Evolutionary conservation across 2,797 vertebrate species (phyloP).

Genomic region (Bucorvus abyssinicus): DNA sequence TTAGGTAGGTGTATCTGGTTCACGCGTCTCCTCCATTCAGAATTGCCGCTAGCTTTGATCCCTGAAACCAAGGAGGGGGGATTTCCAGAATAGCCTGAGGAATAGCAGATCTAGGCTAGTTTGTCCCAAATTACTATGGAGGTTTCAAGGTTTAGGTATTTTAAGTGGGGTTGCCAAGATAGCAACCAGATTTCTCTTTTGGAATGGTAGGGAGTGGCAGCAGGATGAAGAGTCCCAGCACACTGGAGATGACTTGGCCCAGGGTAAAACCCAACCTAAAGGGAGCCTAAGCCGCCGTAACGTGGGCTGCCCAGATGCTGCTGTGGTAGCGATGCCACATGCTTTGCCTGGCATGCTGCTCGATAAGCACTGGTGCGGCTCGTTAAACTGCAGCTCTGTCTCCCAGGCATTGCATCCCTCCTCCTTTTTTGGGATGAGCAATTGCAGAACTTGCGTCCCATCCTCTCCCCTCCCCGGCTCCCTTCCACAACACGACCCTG

Average conservation of each 20-base stretch:
- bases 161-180: not conserved
- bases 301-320: not conserved
- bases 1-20: not conserved
- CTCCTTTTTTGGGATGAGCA: not conserved
- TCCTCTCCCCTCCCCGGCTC: not conserved
- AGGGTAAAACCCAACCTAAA: rapidly evolving
- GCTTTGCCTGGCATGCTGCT: not conserved
- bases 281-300: rapidly evolving
- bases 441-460: not conserved
- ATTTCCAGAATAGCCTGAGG: not conserved
- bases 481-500: not conserved
- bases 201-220: not conserved
- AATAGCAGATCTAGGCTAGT: not conserved
- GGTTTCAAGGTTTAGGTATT: not conserved
- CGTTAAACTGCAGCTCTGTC: not conserved
- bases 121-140: not conserved
- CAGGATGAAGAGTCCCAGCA: not conserved
- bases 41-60: not conserved
- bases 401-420: not conserved
- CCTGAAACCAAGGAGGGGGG: not conserved
- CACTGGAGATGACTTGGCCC: not conserved
- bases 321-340: not conserved
- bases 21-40: not conserved
- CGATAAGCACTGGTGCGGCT: not conserved
- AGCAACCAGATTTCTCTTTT: not conserved